Evolutionary conservation across 2,113 vertebrate genomes (phyloP).

Genomic region (Tragulus kanchil): DNA sequence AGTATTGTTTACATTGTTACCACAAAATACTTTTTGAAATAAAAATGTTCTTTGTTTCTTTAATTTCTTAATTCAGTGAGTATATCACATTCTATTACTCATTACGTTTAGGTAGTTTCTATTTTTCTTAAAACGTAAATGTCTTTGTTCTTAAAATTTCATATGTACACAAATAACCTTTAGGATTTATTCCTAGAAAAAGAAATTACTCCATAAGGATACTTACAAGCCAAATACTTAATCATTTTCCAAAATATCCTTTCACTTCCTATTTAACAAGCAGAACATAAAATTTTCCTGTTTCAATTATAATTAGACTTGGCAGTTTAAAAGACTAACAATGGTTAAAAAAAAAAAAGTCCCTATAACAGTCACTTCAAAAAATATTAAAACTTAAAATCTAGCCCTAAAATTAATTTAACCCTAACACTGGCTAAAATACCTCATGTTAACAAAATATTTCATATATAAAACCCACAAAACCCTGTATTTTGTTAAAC

Average conservation of each 20-base stretch:
- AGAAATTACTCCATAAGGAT: conserved; percentile 19
- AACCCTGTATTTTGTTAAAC: neutral
- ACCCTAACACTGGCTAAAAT: neutral
- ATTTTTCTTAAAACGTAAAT: conserved; percentile 24
- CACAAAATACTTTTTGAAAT: neutral
- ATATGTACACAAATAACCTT: neutral
- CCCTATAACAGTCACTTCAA: neutral
- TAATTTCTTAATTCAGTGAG: neutral
- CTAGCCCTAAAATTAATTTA: neutral
- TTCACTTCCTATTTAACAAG: conserved; percentile 58
- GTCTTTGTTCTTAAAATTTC: neutral
- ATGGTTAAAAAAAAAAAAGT: neutral
- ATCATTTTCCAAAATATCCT: conserved; percentile 51
- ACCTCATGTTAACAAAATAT: neutral
- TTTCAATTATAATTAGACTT: conserved; percentile 42
- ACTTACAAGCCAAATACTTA: conserved; percentile 21
- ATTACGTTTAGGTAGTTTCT: neutral
- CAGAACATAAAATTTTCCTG: conserved; percentile 37
- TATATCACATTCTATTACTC: conserved; percentile 7
- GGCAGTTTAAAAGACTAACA: neutral
- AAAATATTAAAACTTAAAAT: neutral
- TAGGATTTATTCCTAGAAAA: conserved; percentile 43
- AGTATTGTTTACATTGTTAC: neutral
- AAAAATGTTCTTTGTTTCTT: neutral
- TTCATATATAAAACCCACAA: neutral